Base-by-base conservation (phyloP, 2,888 invertebrate genomes). In the Gortyna flavago region DNA sequence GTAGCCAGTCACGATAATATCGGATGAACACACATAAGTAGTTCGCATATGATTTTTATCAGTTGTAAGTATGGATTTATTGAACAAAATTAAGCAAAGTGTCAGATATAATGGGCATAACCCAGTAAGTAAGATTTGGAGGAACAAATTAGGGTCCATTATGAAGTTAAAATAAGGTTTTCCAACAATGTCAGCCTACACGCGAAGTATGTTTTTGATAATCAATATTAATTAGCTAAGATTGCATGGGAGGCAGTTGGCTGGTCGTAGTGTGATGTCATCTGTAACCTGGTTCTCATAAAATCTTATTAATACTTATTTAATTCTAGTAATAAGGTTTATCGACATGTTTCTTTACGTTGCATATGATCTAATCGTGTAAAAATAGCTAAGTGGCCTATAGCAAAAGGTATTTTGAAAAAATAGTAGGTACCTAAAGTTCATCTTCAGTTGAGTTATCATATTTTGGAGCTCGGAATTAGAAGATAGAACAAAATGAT, bases 1-100 rank as follows among this genome's bases (percentile, higher is more conserved):
- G 83, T 64, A 72, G 13, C 21, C 21, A 87, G 87, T 89, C 89
- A 89, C 89, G 89, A 85, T 74, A 78, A 84, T 84, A 81, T 83
- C 79, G 51, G 72, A 81, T 86, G 77, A 59, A 83, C 83, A 83
- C 48, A 59, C 62, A 35, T 75, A 82, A 77, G 77, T 82, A 79
- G 69, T 79, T 66, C 72, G 67, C 61, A 59, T 77, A 73, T 21
- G 68, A 78, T 61, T 85, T 85, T 79, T 65, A 81, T 75, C 57
- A 32, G 32, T 44, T 64, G 29, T 48, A 62, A 62, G 57, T 9
- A 64, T 4, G 57, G 69, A 80, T 80, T 84, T 84, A 84, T 84
- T 77, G 65, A 66, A 72, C 72, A 80, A 69, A 48, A 84, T 80
- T 84, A 84, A 82, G 64, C 5, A 13, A 32, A 54, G 64, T 82